These are phyloP conservation scores for Monoplex corrugatus DNA, from an alignment of 2,888 invertebrate species.

Conservation along the genomic window DNA sequence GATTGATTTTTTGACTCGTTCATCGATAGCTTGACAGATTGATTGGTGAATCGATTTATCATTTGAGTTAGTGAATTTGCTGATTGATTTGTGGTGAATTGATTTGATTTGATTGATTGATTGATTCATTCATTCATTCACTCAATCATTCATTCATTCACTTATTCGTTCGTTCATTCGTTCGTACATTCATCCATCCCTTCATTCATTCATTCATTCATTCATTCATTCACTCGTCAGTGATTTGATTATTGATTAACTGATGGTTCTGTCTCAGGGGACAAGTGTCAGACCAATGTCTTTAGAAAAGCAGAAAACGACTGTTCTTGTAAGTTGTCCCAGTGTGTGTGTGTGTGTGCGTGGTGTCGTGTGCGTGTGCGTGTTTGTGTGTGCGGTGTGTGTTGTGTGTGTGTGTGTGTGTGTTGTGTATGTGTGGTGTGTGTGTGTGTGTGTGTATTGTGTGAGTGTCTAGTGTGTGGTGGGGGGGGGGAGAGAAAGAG, in stretches of 20 bases:
- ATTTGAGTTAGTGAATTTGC: not conserved
- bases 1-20: too few species aligned
- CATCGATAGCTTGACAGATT: too few species aligned
- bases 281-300: not conserved
- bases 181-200: too few species aligned
- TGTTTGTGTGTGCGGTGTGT: not conserved
- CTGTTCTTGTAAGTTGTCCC: not conserved
- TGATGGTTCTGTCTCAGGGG: not conserved
- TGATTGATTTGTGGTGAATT: not conserved
- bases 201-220: too few species aligned
- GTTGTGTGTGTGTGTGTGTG: not conserved
- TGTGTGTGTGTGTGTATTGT: not conserved
- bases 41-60: not conserved
- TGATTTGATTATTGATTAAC: too few species aligned
- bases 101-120: not conserved
- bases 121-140: not conserved
- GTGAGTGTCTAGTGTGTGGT: not conserved
- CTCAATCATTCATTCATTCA: too few species aligned
- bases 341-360: not conserved
- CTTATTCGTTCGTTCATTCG: too few species aligned
- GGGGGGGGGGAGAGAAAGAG: not conserved
- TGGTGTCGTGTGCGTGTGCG: not conserved
- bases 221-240: too few species aligned
- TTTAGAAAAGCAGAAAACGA: not conserved
- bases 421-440: not conserved